Evolutionary conservation across 92 coral and sea anemone genomes (phyloP), one percentile per base, ranked within the genome.

Genomic region (Porites evermanni): DNA sequence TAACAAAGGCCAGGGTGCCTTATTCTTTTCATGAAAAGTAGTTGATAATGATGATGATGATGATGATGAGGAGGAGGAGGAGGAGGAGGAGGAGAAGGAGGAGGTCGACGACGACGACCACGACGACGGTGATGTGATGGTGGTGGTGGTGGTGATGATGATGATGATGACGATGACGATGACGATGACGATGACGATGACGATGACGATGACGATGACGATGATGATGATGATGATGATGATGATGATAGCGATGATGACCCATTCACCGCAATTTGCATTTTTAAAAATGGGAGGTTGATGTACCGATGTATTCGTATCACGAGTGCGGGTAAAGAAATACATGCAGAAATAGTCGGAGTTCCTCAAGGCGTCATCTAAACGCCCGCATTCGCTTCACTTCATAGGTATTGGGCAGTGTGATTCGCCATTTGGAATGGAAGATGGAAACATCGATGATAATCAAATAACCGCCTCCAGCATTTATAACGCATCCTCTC

Each of bases 361-460:
- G 20, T 50, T 72, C 17, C 12, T 7, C 14, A 12, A 0, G 16
- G 61, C 61, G 16, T 8, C 13, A 11, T 56, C 13, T 14, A 56
- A 56, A 11, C 61, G 0, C 61, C 16, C 16, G 61, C 5, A 11
- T 56, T 60, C 3, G 16, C 23, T 69, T 81, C 8, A 7, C 8
- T 38, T 72, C 53, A 0, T 54, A 97, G 99, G 95, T 5, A 79
- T 89, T 26, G 94, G 88, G 71, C 91, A 86, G 84, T 97, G 99
- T 64, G 91, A 95, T 70, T 92, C 97, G 10, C 99, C 99, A 9
- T 89, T 97, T 53, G 99, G 99, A 20, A 95, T 97, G 99, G 91
- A 93, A 75, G 93, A 93, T 63, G 88, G 90, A 1, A 88, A 80
- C 79, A 95, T 97, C 9, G 92, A 80, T 38, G 98, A 94, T 75